Base-by-base conservation (phyloP, 2,113 vertebrate species). In the Psammodynastes pulverulentus region DNA sequence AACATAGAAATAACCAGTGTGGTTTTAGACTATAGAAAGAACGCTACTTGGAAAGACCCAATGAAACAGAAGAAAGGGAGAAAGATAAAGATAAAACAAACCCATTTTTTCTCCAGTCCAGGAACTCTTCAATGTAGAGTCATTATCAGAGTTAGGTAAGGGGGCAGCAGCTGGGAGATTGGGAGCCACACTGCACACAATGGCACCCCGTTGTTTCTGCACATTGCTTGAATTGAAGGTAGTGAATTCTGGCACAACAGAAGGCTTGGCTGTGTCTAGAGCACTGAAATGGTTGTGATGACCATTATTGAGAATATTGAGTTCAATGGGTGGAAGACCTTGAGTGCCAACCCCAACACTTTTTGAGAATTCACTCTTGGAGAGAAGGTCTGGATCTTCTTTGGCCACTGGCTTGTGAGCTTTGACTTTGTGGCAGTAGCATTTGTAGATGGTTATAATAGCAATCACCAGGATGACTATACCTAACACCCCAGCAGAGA, bases 101-200 rank as follows among this genome's bases (percentile, higher is more conserved):
- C 99, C 98, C 97, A 99, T 98, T 51, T 99, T 99, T 91, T 99
- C 98, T 89, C 98, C 97, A 86, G 98, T 98, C 99, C 99, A 99
- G 93, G 97, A 98, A 96, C 96, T 98, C 97, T 99, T 99, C 95
- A 98, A 94, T 96, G 98, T 97, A 72, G 99, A 97, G 94, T 98
- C 98, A 0, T 98, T 98, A 96, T 99, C 98, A 0, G 98, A 98
- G 95, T 96, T 98, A 93, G 98, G 98, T 0, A 98, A 97, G 0
- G 98, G 98, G 0, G 97, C 96, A 0, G 95, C 94, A 0, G 97
- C 96, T 0, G 99, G 99, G 49, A 99, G 97, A 95, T 99, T 98
- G 34, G 99, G 99, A 21, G 99, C 99, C 92, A 99, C 99, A 0
- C 99, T 99, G 97, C 99, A 99, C 93, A 99, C 98, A 0, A 98